Evolutionary conservation across 2,797 vertebrate genomes (phyloP), one percentile per base, ranked within the genome.

Genomic region (Lepidocolaptes lacrymiger): DNA sequence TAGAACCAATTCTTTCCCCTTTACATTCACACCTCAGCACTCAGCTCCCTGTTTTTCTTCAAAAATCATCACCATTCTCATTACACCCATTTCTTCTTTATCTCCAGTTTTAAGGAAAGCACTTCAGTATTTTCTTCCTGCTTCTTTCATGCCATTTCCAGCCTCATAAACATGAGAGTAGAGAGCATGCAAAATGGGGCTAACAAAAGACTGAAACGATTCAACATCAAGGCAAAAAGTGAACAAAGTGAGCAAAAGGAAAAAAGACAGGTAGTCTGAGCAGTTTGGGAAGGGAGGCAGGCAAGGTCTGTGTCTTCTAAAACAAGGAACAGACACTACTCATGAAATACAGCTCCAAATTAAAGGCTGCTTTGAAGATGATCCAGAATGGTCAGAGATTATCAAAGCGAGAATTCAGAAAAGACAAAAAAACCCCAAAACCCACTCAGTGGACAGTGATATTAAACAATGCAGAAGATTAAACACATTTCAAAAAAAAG

Each of bases 321-420:
- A 91, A 68, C 49, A 88, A 82, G 37, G 77, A 87, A 81, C 77
- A 90, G 80, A 73, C 75, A 61, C n/a, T 36, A 54, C 44, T 79
- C 73, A 87, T 17, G 37, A 64, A 93, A 83, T 61, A 79, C 58
- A 78, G 85, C 67, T 91, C 69, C 74, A 93, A 88, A 87, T 92
- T 87, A 93, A 88, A 91, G 80, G 19, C 49, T 80, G 58, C 84
- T 96, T 88, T 96, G 95, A 96, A 93, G 72, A 82, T 37, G 55
- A 95, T 88, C 85, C 88, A 91, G 74, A 87, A 88, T 24, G 63
- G 88, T 64, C 89, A 92, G 68, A 91, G 93, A 94, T 81, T 90
- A 96, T 96, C 91, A 95, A 95, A 93, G 75, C 54, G 89, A 86
- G 67, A 94, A 91, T 59, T 96, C 69, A 76, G 58, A 64, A 54